A percentile compares a stretch with the other conserved stretches of the same genome.
Conservation (phyloP, 2,113 vertebrate species). For the Saguinus midas region DNA sequence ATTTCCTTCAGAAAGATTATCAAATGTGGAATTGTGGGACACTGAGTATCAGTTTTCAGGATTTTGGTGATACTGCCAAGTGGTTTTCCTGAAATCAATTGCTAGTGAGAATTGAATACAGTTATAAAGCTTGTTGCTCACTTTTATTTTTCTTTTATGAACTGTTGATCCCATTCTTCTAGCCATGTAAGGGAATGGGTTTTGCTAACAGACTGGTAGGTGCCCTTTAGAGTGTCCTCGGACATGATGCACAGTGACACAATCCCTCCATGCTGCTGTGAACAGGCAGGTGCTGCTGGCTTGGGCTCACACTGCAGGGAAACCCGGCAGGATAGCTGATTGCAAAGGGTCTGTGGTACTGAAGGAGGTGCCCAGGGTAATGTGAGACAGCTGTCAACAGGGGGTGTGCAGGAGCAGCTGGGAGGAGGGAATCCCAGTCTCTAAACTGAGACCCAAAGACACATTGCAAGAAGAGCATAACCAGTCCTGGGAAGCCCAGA, state of each 20-base stretch:
- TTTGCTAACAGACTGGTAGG: neutral
- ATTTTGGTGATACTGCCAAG: neutral
- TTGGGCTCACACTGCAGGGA: neutral
- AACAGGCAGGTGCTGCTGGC: neutral
- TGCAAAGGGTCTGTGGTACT: neutral
- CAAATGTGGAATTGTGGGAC: neutral
- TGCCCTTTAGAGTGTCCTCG: neutral
- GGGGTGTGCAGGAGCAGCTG: neutral
- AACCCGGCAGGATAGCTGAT: neutral
- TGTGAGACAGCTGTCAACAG: neutral
- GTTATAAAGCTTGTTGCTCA: neutral
- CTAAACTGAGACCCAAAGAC: neutral
- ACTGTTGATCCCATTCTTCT: neutral
- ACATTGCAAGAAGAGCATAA: neutral
- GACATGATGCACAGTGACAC: fast-evolving
- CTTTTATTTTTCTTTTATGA: neutral
- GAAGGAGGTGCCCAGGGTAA: neutral
- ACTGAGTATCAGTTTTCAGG: neutral
- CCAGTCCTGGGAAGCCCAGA: neutral
- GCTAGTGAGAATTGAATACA: neutral
- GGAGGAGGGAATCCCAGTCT: too few relatives aligned
- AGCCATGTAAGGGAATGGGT: neutral
- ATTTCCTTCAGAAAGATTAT: neutral
- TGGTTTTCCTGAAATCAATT: neutral
- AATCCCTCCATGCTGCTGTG: too few relatives aligned